Conservation (phyloP, 2,888 invertebrate species). For the Nemotelus nigrinus region DNA sequence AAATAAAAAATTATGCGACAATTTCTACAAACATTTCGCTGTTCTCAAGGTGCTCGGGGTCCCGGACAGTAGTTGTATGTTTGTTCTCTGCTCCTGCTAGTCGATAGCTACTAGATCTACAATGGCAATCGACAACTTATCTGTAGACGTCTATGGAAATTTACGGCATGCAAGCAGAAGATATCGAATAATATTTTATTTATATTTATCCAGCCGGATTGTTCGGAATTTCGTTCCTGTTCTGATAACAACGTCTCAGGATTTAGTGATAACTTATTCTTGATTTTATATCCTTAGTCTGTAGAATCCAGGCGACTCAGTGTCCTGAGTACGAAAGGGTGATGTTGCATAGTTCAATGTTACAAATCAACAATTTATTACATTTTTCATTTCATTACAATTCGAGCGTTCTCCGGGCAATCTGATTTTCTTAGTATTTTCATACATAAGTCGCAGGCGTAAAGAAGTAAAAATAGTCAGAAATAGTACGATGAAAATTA, state of each 20-base stretch:
- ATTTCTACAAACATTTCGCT: constrained; percentile 36
- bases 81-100: constrained; percentile 18
- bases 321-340: too few species aligned
- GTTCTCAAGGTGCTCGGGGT: constrained; percentile 21
- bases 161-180: constrained; percentile 31
- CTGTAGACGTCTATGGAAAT: constrained; percentile 32
- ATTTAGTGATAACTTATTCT: not conserved
- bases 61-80: not conserved
- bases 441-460: too few species aligned
- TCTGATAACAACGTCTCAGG: not conserved
- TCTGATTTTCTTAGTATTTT: too few species aligned
- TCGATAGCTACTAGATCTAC: constrained; percentile 13
- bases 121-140: not conserved
- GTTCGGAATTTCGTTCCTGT: not conserved
- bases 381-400: too few species aligned
- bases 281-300: not conserved
- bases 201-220: constrained; percentile 11
- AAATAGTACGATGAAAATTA: too few species aligned
- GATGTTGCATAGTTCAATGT: too few species aligned
- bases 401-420: too few species aligned
- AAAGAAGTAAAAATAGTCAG: too few species aligned
- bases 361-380: too few species aligned
- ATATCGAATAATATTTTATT: constrained; percentile 36
- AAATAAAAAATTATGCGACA: constrained; percentile 51
- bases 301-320: too few species aligned